Conservation (phyloP, 2,888 invertebrate species). For the Napeogenes inachia region DNA sequence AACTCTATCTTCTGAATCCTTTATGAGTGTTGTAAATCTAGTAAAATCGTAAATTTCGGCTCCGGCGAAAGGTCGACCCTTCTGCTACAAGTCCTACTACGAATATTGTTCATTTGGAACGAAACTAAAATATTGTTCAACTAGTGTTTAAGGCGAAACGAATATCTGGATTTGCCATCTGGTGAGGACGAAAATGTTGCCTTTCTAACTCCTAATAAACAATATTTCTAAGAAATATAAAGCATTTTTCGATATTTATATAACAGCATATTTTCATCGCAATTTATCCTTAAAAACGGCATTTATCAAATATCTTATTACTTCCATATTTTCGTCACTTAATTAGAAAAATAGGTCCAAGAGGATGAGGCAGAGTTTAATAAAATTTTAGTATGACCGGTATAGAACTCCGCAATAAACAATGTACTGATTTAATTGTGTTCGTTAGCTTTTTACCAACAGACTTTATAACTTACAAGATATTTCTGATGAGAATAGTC, state of each 20-base stretch:
- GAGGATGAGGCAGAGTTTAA: no score
- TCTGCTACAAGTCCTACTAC: slow-evolving; percentile 17
- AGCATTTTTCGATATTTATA: not conserved
- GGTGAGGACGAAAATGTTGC: not conserved
- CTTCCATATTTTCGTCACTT: no score
- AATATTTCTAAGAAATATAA: not conserved
- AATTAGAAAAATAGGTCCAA: no score
- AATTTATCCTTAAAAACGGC: no score
- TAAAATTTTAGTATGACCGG: no score
- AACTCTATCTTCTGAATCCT: slow-evolving; percentile 56
- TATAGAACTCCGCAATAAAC: no score
- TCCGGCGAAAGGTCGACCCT: slow-evolving; percentile 48
- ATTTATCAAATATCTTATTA: no score
- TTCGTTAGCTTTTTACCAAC: no score
- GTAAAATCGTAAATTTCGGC: slow-evolving; percentile 63
- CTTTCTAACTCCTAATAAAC: not conserved
- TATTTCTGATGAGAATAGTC: no score
- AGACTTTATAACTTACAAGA: no score
- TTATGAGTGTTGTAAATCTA: slow-evolving; percentile 68
- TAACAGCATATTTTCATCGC: no score
- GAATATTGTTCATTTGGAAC: slow-evolving; percentile 6
- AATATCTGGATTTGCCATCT: not conserved
- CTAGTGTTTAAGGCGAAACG: not conserved
- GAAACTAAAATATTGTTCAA: slow-evolving; percentile 1
- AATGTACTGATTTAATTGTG: no score